Evolutionary conservation across 2,888 invertebrate genomes (phyloP).

Genomic region (Seira ritae): DNA sequence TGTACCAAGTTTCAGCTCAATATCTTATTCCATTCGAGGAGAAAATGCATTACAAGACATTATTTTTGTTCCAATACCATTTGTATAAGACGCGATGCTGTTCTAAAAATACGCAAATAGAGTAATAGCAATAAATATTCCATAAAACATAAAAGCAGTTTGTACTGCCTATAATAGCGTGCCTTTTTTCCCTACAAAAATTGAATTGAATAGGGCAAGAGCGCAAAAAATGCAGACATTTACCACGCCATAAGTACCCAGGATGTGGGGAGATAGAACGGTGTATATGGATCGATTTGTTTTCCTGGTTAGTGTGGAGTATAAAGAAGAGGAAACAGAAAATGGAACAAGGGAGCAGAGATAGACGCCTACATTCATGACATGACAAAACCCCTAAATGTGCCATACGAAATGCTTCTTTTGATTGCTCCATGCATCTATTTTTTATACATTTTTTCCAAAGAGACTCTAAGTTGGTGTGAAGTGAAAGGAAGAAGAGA

Average conservation of each 20-base stretch:
- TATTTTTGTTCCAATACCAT: no score
- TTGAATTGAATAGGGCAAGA: neutral
- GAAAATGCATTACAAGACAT: no score
- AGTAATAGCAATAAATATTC: constrained; percentile 8
- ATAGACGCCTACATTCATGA: neutral
- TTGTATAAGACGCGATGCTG: no score
- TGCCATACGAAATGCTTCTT: neutral
- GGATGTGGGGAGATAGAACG: neutral
- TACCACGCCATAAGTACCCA: neutral
- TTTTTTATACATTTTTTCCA: neutral
- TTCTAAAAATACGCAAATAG: constrained; percentile 13
- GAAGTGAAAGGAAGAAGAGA: neutral
- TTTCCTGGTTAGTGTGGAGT: constrained; percentile 25
- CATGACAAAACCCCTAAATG: neutral
- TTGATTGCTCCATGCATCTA: constrained; percentile 18
- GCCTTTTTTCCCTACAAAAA: neutral
- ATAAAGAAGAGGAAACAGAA: constrained; percentile 10
- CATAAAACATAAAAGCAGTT: constrained; percentile 9
- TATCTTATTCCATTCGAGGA: no score
- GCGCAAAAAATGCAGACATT: neutral
- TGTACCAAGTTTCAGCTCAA: no score
- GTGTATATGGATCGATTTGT: constrained; percentile 52
- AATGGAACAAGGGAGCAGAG: constrained; percentile 14
- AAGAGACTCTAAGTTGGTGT: neutral
- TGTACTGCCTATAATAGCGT: neutral